Evolutionary conservation across 2,113 vertebrate genomes (phyloP), one percentile per base, ranked within the genome.

Genomic region (Gymnogyps californianus): DNA sequence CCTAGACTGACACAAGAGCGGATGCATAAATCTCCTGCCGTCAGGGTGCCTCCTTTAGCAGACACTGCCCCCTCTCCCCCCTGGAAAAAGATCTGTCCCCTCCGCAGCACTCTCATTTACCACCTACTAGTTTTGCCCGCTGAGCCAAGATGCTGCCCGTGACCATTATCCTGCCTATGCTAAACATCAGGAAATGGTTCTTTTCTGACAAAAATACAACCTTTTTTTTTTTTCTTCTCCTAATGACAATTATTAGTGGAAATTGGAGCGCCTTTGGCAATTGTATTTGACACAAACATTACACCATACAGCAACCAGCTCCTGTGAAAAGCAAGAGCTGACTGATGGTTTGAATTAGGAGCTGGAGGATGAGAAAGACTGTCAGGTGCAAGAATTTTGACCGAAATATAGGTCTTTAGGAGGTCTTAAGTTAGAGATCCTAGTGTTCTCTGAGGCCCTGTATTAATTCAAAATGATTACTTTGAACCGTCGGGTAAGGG

Each of bases 51-150:
- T 93, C 55, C 64, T 86, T 76, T 40, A 81, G 69, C 87, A 94
- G 86, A 25, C 78, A 61, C 32, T 92, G 46, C n/a, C 89, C 83
- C 32, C 42, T 91, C 65, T 91, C 15, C 72, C 74, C 72, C 42
- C 85, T 80, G 54, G 79, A 95, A 93, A 78, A 97, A 93, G 86
- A 86, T 91, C 91, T 96, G 86, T 93, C 86, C 92, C 80, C 67
- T 95, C 87, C 10, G 4, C 72, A 86, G 55, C 80, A 72, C 74
- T 93, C 93, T 97, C 97, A 96, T 97, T 98, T 97, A 87, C 94
- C 91, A 80, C 97, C 95, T 91, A 95, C 96, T 61, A 65, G 57
- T 80, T 47, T n/a, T 80, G 58, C 82, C 66, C 1, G 34, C 93
- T 93, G 95, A 88, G 93, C 83, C 95, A 96, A 93, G 92, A 96